These are phyloP conservation scores for Parasteatoda tepidariorum DNA, from an alignment of 1,140 invertebrate species.

Conservation along the genomic window DNA sequence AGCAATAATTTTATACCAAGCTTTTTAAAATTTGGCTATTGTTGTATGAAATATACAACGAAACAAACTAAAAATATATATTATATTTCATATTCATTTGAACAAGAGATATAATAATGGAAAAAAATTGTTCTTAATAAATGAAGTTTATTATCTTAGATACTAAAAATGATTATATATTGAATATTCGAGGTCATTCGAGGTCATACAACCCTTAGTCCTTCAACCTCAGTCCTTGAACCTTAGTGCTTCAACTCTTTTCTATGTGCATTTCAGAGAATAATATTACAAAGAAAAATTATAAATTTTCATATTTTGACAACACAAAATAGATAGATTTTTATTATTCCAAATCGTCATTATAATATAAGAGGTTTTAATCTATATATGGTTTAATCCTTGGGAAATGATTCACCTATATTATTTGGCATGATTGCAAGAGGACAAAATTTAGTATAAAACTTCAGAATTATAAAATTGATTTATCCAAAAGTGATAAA, in stretches of 20 bases:
- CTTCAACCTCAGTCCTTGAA: too few relatives aligned
- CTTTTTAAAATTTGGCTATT: conserved; percentile 25
- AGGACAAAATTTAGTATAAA: conserved; percentile 2
- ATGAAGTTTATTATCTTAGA: background rate
- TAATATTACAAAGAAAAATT: background rate
- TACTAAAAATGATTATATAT: background rate
- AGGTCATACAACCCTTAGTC: background rate
- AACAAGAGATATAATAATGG: conserved; percentile 9
- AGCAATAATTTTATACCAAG: conserved; percentile 14
- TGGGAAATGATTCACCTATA: background rate
- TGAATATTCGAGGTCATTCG: background rate
- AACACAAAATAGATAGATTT: background rate
- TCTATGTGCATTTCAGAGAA: background rate
- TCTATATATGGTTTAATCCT: background rate
- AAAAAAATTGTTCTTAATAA: conserved; percentile 13
- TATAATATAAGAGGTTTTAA: background rate
- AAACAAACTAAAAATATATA: conserved; percentile 20
- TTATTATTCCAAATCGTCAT: background rate
- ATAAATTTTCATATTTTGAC: background rate
- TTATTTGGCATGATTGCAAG: background rate
- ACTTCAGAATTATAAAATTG: conserved; percentile 18
- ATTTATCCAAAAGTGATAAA: conserved; percentile 12
- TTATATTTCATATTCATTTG: conserved; percentile 22
- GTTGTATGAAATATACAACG: conserved; percentile 33
- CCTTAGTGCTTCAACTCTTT: background rate